These are phyloP conservation scores for Chironex yamaguchii DNA, from an alignment of 30 jellyfish, hydroid and myxozoan species.

Conservation along the genomic window DNA sequence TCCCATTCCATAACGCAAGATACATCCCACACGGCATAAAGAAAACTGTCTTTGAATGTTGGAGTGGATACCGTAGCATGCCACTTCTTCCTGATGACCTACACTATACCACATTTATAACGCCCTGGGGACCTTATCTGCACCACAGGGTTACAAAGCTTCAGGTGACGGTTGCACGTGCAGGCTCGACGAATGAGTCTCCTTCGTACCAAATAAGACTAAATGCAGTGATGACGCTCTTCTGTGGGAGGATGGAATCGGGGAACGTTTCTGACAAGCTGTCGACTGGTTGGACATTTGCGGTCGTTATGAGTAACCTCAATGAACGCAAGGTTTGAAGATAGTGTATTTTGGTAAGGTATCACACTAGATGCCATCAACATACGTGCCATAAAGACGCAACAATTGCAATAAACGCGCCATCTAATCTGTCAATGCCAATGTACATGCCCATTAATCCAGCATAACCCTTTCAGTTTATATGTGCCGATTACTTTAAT, in stretches of 20 bases:
- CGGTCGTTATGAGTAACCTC: too few species aligned
- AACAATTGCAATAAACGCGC: too few species aligned
- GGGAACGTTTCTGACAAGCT: too few species aligned
- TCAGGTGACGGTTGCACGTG: conserved; percentile 46
- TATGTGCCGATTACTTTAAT: conserved; percentile 14
- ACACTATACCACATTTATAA: conserved; percentile 41
- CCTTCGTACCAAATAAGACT: too few species aligned
- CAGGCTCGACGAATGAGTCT: conserved; percentile 50
- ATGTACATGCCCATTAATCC: conserved; percentile 10
- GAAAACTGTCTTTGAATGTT: conserved; percentile 50
- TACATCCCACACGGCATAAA: conserved; percentile 9
- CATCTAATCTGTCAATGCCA: too few species aligned
- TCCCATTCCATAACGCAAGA: conserved; percentile 51
- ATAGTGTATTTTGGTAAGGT: too few species aligned
- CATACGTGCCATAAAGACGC: too few species aligned
- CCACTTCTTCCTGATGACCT: conserved; percentile 53
- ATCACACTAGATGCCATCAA: too few species aligned
- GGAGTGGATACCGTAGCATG: conserved; percentile 66
- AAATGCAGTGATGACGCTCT: too few species aligned
- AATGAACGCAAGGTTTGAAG: too few species aligned
- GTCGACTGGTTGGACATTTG: too few species aligned
- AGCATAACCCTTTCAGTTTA: conserved; percentile 20
- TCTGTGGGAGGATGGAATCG: too few species aligned
- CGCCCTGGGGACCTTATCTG: conserved; percentile 45
- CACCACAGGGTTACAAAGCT: conserved; percentile 21